Evolutionary conservation across 30 jellyfish, hydroid and myxozoan species (phyloP).

Genomic region (Aurelia aurita complex sp. Pacific): DNA sequence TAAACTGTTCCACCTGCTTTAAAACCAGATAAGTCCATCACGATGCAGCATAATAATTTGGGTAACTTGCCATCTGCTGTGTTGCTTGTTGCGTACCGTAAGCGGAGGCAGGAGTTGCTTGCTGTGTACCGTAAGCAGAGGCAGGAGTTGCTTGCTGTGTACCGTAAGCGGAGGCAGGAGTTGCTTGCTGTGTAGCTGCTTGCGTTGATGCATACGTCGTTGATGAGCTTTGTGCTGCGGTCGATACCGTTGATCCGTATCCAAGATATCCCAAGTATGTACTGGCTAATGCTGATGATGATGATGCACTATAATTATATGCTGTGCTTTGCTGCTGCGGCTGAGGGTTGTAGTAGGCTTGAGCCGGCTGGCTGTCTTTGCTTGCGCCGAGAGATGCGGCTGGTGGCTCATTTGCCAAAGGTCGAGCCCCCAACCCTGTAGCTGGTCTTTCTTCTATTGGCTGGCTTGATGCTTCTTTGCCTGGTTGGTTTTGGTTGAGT

Average conservation of each 20-base stretch:
- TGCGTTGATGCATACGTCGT: slow-evolving; percentile 13
- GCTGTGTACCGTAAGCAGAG: neutral
- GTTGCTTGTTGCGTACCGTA: neutral
- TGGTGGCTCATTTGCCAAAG: neutral
- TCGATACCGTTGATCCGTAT: slow-evolving; percentile 6
- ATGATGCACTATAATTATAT: slow-evolving; percentile 9
- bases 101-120: neutral
- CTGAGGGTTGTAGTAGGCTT: slow-evolving; percentile 8
- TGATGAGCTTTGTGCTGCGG: neutral
- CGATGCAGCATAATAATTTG: slow-evolving; percentile 9
- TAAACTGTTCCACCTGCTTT: no score
- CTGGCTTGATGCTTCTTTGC: no score
- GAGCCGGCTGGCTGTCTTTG: slow-evolving; percentile 3
- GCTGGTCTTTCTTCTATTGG: no score
- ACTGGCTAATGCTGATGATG: slow-evolving; percentile 31
- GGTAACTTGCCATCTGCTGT: slow-evolving; percentile 39
- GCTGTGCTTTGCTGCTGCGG: slow-evolving; percentile 10
- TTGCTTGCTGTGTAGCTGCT: slow-evolving; percentile 11
- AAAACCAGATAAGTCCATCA: neutral
- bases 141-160: neutral
- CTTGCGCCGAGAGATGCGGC: no score
- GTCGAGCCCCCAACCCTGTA: no score
- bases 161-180: slow-evolving; percentile 15
- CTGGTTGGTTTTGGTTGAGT: no score
- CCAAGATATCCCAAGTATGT: slow-evolving; percentile 15